Evolutionary conservation across 2,113 vertebrate genomes (phyloP).

Genomic region (Zosterops japonicus): DNA sequence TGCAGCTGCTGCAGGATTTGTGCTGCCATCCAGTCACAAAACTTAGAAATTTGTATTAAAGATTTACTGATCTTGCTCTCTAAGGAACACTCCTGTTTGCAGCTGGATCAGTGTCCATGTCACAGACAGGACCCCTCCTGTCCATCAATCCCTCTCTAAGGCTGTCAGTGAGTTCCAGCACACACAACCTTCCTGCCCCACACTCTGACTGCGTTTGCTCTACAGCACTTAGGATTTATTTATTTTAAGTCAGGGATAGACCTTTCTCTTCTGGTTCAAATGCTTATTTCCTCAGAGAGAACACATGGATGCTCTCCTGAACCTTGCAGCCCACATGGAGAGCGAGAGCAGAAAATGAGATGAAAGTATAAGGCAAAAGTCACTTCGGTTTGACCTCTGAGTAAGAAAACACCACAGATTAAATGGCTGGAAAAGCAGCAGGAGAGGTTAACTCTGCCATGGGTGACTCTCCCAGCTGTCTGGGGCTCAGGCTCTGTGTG

Average conservation of each 20-base stretch:
- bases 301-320: neutral
- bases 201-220: neutral
- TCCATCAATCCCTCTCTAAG: neutral
- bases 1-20: neutral
- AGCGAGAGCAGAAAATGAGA: neutral
- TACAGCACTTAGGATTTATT: neutral
- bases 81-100: neutral
- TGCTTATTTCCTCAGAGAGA: slow-evolving; percentile 19
- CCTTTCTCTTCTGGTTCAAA: slow-evolving; percentile 44
- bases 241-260: neutral
- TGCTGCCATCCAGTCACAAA: neutral
- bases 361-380: neutral
- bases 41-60: neutral
- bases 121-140: neutral
- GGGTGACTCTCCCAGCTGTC: slow-evolving; percentile 3
- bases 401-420: slow-evolving; percentile 33
- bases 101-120: neutral
- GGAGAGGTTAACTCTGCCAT: neutral
- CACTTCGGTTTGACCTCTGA: neutral
- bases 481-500: neutral
- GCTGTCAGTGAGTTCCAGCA: neutral
- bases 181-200: neutral
- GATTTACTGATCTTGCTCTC: neutral
- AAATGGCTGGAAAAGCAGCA: neutral
- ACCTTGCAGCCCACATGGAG: neutral